Base-by-base conservation (phyloP, 30 jellyfish, hydroid and myxozoan genomes). In the Phacellophora camtschatica region DNA sequence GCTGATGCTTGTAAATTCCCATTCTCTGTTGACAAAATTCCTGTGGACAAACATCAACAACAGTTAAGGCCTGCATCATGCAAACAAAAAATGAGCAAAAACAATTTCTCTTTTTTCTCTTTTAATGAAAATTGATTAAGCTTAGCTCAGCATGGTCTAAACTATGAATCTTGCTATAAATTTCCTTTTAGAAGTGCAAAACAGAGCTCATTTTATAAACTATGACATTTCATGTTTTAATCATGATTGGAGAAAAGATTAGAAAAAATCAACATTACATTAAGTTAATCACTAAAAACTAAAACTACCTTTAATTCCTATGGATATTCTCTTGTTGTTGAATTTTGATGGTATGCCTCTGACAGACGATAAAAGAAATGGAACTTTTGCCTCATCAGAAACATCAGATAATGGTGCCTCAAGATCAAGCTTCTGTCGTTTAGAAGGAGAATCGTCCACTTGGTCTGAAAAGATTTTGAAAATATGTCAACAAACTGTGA, bases 1-100 rank as follows among this genome's bases (percentile, higher is more conserved):
- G 84, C 88, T 55, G 97, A 88, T 64, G 88, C 97, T 46, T 67
- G 29, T 63, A 88, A 41, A 28, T 68, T 72, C 18, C 88, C 89
- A 79, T 80, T 9, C 16, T 61, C 58, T 12, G 56, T 35, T 29
- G 97, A 78, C 4, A 88, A 83, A 35, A 88, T 77, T 35, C 79
- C 97, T 88, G 20, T n/a, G 66, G 75, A 10, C 5, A 63, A 27
- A 35, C 18, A 27, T 10, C 10, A 70, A 28, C 2, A 41, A 7
- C 16, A 6, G 2, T 34, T 2, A 35, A 11, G 5, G 16, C 70
- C 8, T 8, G 18, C 2, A 37, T 24, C 45, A 39, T 35, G 46
- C 36, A 35, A 37, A 29, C 35, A 20, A 41, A 50, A 50, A n/a
- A n/a, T n/a, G n/a, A n/a, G n/a, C n/a, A n/a, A n/a, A n/a, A n/a